phyloP scores from a whole-genome alignment of 2,888 invertebrate genomes.

The Phymatocera aterrima region DNA sequence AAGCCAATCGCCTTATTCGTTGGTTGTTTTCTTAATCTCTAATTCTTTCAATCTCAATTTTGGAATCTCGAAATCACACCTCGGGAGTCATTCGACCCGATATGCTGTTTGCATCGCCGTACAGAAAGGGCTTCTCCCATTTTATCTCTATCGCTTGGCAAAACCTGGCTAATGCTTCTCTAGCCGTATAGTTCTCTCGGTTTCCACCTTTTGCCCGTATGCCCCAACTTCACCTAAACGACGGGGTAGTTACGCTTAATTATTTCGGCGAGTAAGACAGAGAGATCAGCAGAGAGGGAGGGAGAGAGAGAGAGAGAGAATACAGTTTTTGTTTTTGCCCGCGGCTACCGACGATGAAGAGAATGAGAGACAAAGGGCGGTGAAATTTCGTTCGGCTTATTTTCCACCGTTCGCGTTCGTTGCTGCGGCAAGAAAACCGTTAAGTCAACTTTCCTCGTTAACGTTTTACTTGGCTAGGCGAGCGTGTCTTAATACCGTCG shows the following conservation, averaged over 20 bases:
- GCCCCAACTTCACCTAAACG: neutral
- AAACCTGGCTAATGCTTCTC: neutral
- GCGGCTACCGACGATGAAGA: neutral
- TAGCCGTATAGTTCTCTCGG: neutral
- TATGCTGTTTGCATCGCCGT: no score
- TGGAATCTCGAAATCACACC: no score
- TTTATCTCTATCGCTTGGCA: neutral
- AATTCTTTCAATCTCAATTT: no score
- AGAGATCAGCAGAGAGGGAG: neutral
- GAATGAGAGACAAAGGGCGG: conserved; percentile 15
- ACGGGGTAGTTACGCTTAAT: conserved; percentile 27
- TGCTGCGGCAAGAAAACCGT: conserved; percentile 12
- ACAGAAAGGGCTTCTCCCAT: no score
- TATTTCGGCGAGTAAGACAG: no score
- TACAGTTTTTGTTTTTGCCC: conserved; percentile 22
- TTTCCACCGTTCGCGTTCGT: no score
- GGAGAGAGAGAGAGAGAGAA: neutral
- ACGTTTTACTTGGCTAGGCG: conserved; percentile 28
- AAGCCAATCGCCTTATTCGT: no score
- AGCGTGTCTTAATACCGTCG: conserved; percentile 35
- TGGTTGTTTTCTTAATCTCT: no score
- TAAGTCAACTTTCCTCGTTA: conserved; percentile 40
- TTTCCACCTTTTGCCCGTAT: conserved; percentile 14
- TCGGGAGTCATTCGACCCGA: no score
- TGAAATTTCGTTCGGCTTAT: conserved; percentile 30